A percentile compares a stretch with the other conserved stretches of the same genome.
phyloP scores from a whole-genome alignment of 2,113 vertebrate species.

The Gallinago media region DNA sequence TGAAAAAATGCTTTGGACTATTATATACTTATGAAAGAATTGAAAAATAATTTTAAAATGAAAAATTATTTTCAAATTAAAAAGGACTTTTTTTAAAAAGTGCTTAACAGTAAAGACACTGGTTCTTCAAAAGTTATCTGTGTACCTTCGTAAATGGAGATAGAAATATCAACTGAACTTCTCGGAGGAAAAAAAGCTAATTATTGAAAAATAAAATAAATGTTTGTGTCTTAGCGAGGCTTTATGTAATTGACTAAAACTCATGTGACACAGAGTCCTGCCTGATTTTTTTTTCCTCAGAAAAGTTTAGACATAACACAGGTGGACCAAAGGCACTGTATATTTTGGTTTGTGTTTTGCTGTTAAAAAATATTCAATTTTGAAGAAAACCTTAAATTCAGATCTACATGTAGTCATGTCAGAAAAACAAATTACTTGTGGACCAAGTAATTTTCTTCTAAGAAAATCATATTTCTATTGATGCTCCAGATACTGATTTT shows the following conservation, averaged over 20 bases:
- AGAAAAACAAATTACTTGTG: not conserved
- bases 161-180: not conserved
- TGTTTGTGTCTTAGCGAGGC: not conserved
- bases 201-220: not conserved
- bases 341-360: not conserved
- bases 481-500: not conserved
- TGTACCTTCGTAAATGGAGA: not conserved
- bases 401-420: not conserved
- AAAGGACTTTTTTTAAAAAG: not conserved
- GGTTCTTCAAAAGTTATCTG: not conserved
- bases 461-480: not conserved
- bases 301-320: not conserved
- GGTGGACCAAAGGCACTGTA: not conserved
- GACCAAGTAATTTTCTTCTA: not conserved
- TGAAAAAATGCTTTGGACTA: not conserved
- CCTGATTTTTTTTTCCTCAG: not conserved
- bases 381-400: not conserved
- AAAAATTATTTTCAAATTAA: not conserved
- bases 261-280: not conserved
- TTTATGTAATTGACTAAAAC: constrained; percentile 10
- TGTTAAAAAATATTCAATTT: not conserved
- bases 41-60: not conserved
- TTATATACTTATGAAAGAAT: not conserved
- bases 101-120: not conserved
- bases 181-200: not conserved